Percentiles rank a stretch among this genome's conserved stretches.
Evolutionary conservation across 2,797 vertebrate species (phyloP).

Genomic region (Gobio occitaniae): DNA sequence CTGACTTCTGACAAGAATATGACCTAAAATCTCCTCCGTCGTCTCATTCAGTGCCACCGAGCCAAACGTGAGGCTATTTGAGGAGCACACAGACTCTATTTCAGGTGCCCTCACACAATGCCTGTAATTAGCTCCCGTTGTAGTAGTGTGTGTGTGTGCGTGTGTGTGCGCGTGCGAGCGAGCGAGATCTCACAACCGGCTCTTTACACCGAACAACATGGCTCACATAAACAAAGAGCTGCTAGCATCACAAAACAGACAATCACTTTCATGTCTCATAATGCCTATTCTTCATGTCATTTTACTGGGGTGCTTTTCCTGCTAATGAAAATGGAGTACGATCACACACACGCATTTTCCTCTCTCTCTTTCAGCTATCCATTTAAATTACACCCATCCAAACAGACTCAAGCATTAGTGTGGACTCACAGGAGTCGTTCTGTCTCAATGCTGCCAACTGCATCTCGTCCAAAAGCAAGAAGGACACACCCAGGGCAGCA

Average conservation of each 20-base stretch:
- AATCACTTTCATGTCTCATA: slow-evolving; percentile 43
- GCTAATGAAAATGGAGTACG: slow-evolving; percentile 47
- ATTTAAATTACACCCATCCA: slow-evolving; percentile 53
- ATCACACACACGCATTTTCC: slow-evolving; percentile 40
- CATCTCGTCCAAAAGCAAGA: slow-evolving; percentile 34
- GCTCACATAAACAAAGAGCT: slow-evolving; percentile 16
- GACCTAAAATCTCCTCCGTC: slow-evolving; percentile 26
- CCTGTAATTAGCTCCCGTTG: slow-evolving; percentile 51
- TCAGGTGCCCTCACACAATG: slow-evolving; percentile 52
- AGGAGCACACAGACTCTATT: slow-evolving; percentile 11
- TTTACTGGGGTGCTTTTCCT: slow-evolving; percentile 33
- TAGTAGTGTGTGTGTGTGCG: neutral
- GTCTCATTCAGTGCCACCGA: neutral
- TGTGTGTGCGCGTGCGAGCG: neutral
- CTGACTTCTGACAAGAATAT: slow-evolving; percentile 10
- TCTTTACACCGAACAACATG: slow-evolving; percentile 13
- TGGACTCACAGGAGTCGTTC: slow-evolving; percentile 40
- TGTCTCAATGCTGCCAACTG: slow-evolving; percentile 32
- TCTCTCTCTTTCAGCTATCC: slow-evolving; percentile 15
- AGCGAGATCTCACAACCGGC: neutral
- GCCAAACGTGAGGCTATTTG: slow-evolving; percentile 6
- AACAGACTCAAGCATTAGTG: slow-evolving; percentile 43
- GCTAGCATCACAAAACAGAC: slow-evolving; percentile 49
- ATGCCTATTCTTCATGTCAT: slow-evolving; percentile 35
- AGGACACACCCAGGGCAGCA: slow-evolving; percentile 36